A percentile compares a stretch with the other conserved stretches of the same genome.
phyloP scores from a whole-genome alignment of 1,140 invertebrate species.

The Anoplolepis gracilipes region DNA sequence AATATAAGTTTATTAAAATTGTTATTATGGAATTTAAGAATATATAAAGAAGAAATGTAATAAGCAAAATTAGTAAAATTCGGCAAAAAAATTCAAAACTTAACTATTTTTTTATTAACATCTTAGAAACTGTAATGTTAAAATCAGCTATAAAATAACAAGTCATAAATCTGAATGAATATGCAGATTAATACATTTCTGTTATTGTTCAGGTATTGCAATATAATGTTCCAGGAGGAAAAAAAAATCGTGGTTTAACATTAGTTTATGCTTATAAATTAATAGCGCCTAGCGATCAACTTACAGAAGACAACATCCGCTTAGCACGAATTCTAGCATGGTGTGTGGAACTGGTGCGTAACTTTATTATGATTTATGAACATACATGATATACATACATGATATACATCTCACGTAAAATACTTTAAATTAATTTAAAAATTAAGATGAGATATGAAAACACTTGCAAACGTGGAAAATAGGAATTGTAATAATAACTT shows the following conservation, averaged over 20 bases:
- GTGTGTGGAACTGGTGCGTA: constrained; percentile 96
- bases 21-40: too few species aligned
- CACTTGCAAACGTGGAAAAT: too few species aligned
- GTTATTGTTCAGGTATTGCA: constrained; percentile 88
- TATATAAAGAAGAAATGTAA: background rate
- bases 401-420: background rate
- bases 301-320: constrained; percentile 92
- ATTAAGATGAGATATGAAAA: background rate
- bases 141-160: constrained; percentile 32
- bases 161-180: constrained; percentile 16
- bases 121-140: background rate
- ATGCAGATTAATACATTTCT: background rate
- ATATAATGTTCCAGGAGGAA: constrained; percentile 93
- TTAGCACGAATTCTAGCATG: constrained; percentile 95
- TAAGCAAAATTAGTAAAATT: too few species aligned
- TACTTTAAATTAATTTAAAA: constrained; percentile 9
- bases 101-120: background rate
- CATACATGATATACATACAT: too few species aligned
- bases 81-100: too few species aligned
- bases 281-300: constrained; percentile 87
- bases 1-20: too few species aligned
- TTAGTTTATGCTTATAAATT: constrained; percentile 93
- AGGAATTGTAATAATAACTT: too few species aligned
- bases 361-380: constrained; percentile 10
- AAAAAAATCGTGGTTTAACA: constrained; percentile 93